phyloP scores from a whole-genome alignment of 2,113 vertebrate genomes.

The Lipotes vexillifer region DNA sequence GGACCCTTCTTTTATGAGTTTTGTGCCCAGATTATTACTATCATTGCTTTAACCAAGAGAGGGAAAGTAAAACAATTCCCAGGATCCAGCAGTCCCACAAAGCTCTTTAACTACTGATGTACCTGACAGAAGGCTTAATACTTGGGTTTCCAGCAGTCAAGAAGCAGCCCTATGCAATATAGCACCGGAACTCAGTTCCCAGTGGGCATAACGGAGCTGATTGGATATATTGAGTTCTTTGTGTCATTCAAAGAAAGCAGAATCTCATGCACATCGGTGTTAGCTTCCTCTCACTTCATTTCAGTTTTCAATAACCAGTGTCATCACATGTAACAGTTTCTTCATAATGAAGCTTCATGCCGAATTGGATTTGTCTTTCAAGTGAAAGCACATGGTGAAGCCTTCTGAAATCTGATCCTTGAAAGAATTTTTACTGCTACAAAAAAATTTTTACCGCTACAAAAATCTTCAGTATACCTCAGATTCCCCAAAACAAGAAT shows the following conservation, averaged over 20 bases:
- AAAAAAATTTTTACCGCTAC: slow-evolving; percentile 53
- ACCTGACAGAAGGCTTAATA: slow-evolving; percentile 76
- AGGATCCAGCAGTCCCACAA: slow-evolving; percentile 57
- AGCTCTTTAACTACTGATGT: slow-evolving; percentile 75
- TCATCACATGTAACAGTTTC: slow-evolving; percentile 78
- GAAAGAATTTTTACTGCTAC: slow-evolving; percentile 49
- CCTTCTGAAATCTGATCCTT: slow-evolving; percentile 65
- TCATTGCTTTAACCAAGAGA: slow-evolving; percentile 53
- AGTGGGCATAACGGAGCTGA: slow-evolving; percentile 78
- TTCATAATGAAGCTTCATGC: slow-evolving; percentile 78
- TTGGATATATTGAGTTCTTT: slow-evolving; percentile 81
- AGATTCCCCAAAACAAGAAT: not conserved
- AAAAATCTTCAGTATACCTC: slow-evolving; percentile 19
- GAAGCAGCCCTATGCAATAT: slow-evolving; percentile 71
- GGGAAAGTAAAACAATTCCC: slow-evolving; percentile 49
- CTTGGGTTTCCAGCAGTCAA: slow-evolving; percentile 76
- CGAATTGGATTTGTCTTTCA: slow-evolving; percentile 76
- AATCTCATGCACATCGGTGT: slow-evolving; percentile 73
- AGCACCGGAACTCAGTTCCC: slow-evolving; percentile 68
- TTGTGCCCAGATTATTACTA: slow-evolving; percentile 62
- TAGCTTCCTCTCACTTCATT: slow-evolving; percentile 81
- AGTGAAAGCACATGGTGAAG: slow-evolving; percentile 65
- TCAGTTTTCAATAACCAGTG: slow-evolving; percentile 83
- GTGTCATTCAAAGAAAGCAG: slow-evolving; percentile 78
- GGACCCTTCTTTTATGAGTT: slow-evolving; percentile 58